Evolutionary conservation across 2,888 invertebrate species (phyloP).

Genomic region (Dasypolia templi): DNA sequence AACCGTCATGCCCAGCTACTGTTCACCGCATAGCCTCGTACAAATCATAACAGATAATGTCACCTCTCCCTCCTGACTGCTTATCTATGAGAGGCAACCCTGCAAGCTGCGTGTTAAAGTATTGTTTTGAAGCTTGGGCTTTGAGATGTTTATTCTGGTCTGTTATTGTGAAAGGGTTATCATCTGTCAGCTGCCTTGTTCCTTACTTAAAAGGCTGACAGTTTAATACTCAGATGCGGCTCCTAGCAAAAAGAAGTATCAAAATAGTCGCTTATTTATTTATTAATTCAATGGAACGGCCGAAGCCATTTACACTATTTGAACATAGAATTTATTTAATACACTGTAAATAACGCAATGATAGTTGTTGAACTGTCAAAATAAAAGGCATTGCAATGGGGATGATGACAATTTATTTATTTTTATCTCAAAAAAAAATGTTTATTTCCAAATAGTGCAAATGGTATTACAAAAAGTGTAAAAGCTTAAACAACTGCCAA

Average conservation of each 20-base stretch:
- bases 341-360: no score
- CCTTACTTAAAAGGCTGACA: background rate
- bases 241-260: background rate
- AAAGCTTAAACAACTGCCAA: no score
- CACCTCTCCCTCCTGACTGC: conserved; percentile 6
- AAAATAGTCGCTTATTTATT: background rate
- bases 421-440: no score
- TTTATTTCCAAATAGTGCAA: no score
- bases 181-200: background rate
- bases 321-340: no score
- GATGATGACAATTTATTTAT: no score
- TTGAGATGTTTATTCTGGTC: background rate
- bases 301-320: no score
- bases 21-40: background rate
- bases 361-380: background rate
- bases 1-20: conserved; percentile 12
- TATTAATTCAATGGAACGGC: no score
- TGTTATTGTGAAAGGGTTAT: background rate
- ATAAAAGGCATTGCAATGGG: no score
- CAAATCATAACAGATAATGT: conserved; percentile 30
- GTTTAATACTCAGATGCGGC: background rate
- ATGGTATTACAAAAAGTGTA: no score
- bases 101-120: background rate
- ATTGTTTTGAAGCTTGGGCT: conserved; percentile 16
- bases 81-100: conserved; percentile 18